Evolutionary conservation across 2,888 invertebrate species (phyloP).

Genomic region (Rotaria socialis): DNA sequence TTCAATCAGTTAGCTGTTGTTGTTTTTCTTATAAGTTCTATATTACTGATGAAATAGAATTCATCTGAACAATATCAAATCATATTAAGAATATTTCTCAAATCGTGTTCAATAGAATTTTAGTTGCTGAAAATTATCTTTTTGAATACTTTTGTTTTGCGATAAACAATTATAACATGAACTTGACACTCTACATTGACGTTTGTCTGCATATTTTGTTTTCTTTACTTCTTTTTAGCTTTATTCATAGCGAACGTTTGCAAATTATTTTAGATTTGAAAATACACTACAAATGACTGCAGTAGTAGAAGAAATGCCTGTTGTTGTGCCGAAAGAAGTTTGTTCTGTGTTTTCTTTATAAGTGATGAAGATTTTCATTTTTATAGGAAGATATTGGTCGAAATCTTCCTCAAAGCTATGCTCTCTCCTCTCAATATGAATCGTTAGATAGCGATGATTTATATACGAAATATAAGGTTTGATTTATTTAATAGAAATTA

Average conservation of each 20-base stretch:
- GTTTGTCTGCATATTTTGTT: too few relatives aligned
- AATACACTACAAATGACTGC: not conserved
- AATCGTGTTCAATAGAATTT: too few relatives aligned
- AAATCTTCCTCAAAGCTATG: not conserved
- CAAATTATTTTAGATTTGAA: not conserved
- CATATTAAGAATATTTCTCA: too few relatives aligned
- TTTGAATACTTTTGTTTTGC: too few relatives aligned
- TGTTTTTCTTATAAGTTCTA: not conserved
- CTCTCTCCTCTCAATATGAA: constrained; percentile 43
- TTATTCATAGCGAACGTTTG: too few relatives aligned
- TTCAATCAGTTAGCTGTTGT: not conserved
- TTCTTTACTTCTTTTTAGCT: not conserved
- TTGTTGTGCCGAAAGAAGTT: not conserved
- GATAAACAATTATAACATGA: too few relatives aligned
- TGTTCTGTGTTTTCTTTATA: not conserved
- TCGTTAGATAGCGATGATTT: constrained; percentile 45
- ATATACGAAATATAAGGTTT: constrained; percentile 45
- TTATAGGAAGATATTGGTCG: not conserved
- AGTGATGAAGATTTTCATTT: too few relatives aligned
- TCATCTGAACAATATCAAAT: not conserved
- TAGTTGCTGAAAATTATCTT: too few relatives aligned
- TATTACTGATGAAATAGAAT: not conserved
- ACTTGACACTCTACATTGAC: too few relatives aligned
- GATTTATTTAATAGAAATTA: not conserved
- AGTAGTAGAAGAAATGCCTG: not conserved